phyloP scores from a whole-genome alignment of 2,113 vertebrate genomes.

The Neodontobutis hainanensis region DNA sequence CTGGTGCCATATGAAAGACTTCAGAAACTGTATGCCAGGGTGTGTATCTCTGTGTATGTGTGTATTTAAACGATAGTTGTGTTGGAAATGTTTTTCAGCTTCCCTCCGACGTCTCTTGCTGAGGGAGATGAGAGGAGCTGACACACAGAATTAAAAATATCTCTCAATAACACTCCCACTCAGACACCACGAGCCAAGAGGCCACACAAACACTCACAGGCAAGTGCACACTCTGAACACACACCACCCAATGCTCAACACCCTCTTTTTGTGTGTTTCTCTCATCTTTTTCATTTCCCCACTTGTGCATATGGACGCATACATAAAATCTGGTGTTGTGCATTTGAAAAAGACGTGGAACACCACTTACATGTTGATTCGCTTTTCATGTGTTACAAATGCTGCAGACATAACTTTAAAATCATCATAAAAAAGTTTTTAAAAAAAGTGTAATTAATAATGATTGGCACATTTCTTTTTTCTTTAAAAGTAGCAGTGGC shows the following conservation, averaged over 20 bases:
- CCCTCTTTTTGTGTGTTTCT: slow-evolving; percentile 36
- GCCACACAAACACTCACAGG: slow-evolving; percentile 28
- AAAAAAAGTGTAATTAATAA: neutral
- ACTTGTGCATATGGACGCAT: slow-evolving; percentile 39
- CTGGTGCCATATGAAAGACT: slow-evolving; percentile 47
- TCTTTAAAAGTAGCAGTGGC: neutral
- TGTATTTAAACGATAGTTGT: slow-evolving; percentile 52
- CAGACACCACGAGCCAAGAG: slow-evolving; percentile 37
- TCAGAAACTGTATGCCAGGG: slow-evolving; percentile 43
- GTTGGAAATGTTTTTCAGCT: slow-evolving; percentile 65
- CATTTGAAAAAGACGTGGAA: slow-evolving; percentile 40
- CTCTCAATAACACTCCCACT: slow-evolving; percentile 73
- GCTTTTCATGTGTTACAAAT: neutral
- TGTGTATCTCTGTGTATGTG: slow-evolving; percentile 24
- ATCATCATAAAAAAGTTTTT: neutral
- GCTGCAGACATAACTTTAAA: no score
- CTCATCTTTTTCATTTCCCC: slow-evolving; percentile 49
- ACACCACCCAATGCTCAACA: slow-evolving; percentile 37
- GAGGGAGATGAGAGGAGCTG: slow-evolving; percentile 69
- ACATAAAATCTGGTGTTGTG: slow-evolving; percentile 27
- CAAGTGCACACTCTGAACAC: slow-evolving; percentile 27
- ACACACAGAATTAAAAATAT: slow-evolving; percentile 78
- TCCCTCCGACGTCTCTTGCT: slow-evolving; percentile 65
- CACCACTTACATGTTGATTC: slow-evolving; percentile 13
- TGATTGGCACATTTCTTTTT: neutral